phyloP scores from a whole-genome alignment of 2,888 invertebrate genomes.

The Ochlodes sylvanus region DNA sequence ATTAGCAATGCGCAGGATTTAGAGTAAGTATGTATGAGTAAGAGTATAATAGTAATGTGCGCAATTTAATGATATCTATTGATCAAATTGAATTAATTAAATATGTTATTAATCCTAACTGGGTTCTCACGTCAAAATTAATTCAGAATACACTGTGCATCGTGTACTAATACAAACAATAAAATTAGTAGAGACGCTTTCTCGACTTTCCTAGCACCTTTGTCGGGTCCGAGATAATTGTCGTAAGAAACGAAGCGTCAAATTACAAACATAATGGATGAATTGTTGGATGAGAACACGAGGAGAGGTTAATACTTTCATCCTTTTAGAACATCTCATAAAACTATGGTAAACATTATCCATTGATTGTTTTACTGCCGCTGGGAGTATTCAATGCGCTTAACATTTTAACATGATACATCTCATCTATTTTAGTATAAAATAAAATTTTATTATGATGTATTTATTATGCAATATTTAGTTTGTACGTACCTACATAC shows the following conservation, averaged over 20 bases:
- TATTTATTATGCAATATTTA: no score
- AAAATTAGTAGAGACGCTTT: constrained; percentile 32
- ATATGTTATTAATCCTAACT: background rate
- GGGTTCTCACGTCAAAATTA: constrained; percentile 15
- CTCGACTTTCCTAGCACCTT: constrained; percentile 35
- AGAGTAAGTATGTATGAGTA: no score
- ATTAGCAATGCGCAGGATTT: no score
- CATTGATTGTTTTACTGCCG: constrained; percentile 31
- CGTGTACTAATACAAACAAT: constrained; percentile 35
- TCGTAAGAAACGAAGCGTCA: constrained; percentile 33
- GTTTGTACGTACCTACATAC: no score
- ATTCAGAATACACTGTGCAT: background rate
- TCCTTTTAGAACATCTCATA: constrained; percentile 35
- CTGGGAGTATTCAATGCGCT: constrained; percentile 3
- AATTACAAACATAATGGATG: constrained; percentile 33
- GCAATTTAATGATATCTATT: no score
- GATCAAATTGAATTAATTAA: no score
- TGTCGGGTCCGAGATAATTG: constrained; percentile 39
- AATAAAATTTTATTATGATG: constrained; percentile 9
- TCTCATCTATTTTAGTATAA: constrained; percentile 12
- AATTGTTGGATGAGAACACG: constrained; percentile 35
- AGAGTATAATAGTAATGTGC: no score
- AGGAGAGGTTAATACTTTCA: constrained; percentile 24
- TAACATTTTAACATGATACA: background rate
- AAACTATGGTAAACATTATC: constrained; percentile 22